Base-by-base conservation (phyloP, 2,113 vertebrate species). In the Lichenostomus cassidix region DNA sequence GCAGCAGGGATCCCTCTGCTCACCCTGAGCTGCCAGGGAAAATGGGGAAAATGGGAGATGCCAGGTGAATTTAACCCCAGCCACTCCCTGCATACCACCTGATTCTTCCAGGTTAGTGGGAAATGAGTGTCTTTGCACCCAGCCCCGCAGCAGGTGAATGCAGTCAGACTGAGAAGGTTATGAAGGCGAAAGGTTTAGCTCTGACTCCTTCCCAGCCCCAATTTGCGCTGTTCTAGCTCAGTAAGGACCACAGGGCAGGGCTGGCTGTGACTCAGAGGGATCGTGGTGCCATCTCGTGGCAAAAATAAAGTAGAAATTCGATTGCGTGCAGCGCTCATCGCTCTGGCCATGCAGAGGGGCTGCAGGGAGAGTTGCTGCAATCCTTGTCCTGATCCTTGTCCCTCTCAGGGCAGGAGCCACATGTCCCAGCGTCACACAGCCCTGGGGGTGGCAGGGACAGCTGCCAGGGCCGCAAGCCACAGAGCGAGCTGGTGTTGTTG, bases 31-130 rank as follows among this genome's bases (percentile, higher is more conserved):
- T 98, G 44, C 88, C 94, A 31, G 97, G 96, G 56, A 85, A 95
- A 82, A 91, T 24, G 0, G 97, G n/a, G 9, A 15, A 28, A 97
- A 22, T 96, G 98, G 98, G 95, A 97, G 83, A 97, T 76, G 0
- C 98, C 97, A 0, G 59, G 24, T 10, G 86, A 96, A 33, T 98
- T 98, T 95, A 98, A 97, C 68, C 97, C 98, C 0, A 88, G 74
- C 28, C 98, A 97, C 69, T 97, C 21, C 71, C 82, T 67, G 59
- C 20, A 1, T 23, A 3, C 9, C 11, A 3, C 42, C 25, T 15
- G 37, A 4, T 65, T 11, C 44, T 39, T 14, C 31, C 70, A 39
- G 56, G 47, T 52, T 12, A 10, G 3, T 24, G n/a, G 55, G 64
- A 8, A 68, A 25, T 25, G 21, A 31, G 21, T 33, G 37, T 27